Conservation (phyloP, 2,888 invertebrate species). For the Dinocampus coccinellae region DNA sequence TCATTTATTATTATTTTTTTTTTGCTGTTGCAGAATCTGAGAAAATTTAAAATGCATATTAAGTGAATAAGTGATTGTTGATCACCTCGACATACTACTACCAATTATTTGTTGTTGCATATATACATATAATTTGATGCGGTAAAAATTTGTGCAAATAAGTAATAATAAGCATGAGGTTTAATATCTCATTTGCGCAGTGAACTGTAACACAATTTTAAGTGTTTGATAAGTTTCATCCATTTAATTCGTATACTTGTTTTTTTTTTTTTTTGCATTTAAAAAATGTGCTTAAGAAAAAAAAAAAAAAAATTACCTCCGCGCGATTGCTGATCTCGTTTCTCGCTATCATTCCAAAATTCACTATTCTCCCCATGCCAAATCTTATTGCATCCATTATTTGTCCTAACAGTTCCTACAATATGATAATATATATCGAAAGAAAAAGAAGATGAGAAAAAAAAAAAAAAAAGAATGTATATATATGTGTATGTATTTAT, state of each 20-base stretch:
- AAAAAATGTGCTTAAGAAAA: not conserved
- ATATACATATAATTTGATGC: not conserved
- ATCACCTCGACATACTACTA: constrained; percentile 25
- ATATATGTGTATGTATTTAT: constrained; percentile 1
- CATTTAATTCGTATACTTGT: not conserved
- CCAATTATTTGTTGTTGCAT: not conserved
- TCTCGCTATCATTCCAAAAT: constrained; percentile 63
- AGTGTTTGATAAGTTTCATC: not conserved
- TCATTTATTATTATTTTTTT: too few relatives aligned
- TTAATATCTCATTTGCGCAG: too few relatives aligned
- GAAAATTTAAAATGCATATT: too few relatives aligned
- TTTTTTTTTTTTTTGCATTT: not conserved
- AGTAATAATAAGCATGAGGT: not conserved
- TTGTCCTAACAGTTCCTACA: constrained; percentile 64
- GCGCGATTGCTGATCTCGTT: constrained; percentile 61
- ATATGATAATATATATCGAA: constrained; percentile 31
- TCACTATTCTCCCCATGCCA: constrained; percentile 64
- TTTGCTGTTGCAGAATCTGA: too few relatives aligned
- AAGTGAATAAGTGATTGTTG: constrained; percentile 25
- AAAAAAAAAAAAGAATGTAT: not conserved
- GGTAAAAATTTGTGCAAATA: not conserved
- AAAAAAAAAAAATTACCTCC: constrained; percentile 58
- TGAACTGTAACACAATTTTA: not conserved
- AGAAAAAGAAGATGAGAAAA: not conserved
- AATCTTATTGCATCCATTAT: constrained; percentile 63